phyloP scores from a whole-genome alignment of 2,113 vertebrate genomes.

The Lates calcarifer region DNA sequence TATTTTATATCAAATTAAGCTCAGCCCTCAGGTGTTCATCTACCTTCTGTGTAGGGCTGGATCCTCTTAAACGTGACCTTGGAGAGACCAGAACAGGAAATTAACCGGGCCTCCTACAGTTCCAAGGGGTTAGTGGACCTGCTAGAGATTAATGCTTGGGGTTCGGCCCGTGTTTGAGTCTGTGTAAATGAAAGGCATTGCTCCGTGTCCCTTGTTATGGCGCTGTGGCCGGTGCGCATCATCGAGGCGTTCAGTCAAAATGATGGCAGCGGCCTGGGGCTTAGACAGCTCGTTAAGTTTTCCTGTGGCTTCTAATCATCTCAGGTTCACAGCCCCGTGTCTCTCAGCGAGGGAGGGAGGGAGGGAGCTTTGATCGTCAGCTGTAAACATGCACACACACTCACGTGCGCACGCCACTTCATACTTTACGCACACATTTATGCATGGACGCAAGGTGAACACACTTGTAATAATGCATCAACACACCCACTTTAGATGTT shows the following conservation, averaged over 20 bases:
- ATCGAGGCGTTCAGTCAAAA: slow-evolving; percentile 51
- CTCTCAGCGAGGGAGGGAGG: slow-evolving; percentile 30
- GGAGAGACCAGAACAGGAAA: slow-evolving; percentile 58
- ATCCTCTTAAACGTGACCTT: slow-evolving; percentile 51
- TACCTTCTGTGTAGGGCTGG: slow-evolving; percentile 28
- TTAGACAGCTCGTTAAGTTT: slow-evolving; percentile 72
- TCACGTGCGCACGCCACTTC: neutral
- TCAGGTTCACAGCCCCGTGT: slow-evolving; percentile 48
- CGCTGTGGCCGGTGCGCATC: slow-evolving; percentile 13
- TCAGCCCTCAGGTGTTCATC: slow-evolving; percentile 57
- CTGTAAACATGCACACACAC: slow-evolving; percentile 50
- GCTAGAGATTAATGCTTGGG: slow-evolving; percentile 37
- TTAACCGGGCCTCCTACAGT: slow-evolving; percentile 42
- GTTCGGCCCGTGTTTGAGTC: slow-evolving; percentile 41
- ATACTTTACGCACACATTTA: neutral
- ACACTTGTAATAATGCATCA: neutral
- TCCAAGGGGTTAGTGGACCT: slow-evolving; percentile 18
- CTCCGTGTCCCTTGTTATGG: slow-evolving; percentile 50
- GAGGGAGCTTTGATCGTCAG: slow-evolving; percentile 69
- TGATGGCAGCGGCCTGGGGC: slow-evolving; percentile 47
- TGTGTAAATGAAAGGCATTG: slow-evolving; percentile 62
- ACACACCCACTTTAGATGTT: slow-evolving; percentile 1
- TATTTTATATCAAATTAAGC: slow-evolving; percentile 66
- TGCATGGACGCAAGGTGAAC: neutral
- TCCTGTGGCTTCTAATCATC: slow-evolving; percentile 73